These are phyloP conservation scores for Borostomias antarcticus DNA, from an alignment of 2,797 vertebrate genomes.

Conservation along the genomic window DNA sequence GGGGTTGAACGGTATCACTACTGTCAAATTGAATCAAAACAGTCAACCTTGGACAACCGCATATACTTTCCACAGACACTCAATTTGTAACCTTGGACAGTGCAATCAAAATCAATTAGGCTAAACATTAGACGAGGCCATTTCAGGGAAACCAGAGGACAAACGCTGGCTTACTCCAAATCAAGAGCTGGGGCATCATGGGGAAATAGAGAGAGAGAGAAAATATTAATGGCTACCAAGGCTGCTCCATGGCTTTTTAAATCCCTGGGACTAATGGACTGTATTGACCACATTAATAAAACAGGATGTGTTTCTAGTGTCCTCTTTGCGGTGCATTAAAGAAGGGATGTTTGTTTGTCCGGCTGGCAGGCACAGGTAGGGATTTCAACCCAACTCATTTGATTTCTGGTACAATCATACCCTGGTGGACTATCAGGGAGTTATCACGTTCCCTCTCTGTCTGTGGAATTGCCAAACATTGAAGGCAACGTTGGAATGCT, in stretches of 20 bases:
- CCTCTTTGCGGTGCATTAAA: slow-evolving; percentile 74
- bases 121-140: slow-evolving; percentile 3
- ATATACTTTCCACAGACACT: neutral
- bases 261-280: slow-evolving; percentile 75
- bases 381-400: slow-evolving; percentile 4
- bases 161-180: too few species aligned
- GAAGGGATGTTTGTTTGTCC: slow-evolving; percentile 65
- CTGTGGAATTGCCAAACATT: neutral
- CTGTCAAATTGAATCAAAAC: too few species aligned
- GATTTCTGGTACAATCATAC: slow-evolving; percentile 13
- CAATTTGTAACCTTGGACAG: neutral
- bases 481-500: neutral
- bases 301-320: too few species aligned
- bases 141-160: slow-evolving; percentile 30
- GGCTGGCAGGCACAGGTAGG: slow-evolving; percentile 48
- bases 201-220: slow-evolving; percentile 46
- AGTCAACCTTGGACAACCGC: neutral
- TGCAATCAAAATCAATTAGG: neutral
- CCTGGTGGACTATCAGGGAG: neutral
- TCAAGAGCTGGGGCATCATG: slow-evolving; percentile 12
- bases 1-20: too few species aligned
- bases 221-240: too few species aligned
- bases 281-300: slow-evolving; percentile 81
- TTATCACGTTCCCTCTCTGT: neutral
- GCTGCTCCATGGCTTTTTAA: slow-evolving; percentile 71